Evolutionary conservation across 2,888 invertebrate species (phyloP), one percentile per base, ranked within the genome.

Genomic region (Cephonodes hylas): DNA sequence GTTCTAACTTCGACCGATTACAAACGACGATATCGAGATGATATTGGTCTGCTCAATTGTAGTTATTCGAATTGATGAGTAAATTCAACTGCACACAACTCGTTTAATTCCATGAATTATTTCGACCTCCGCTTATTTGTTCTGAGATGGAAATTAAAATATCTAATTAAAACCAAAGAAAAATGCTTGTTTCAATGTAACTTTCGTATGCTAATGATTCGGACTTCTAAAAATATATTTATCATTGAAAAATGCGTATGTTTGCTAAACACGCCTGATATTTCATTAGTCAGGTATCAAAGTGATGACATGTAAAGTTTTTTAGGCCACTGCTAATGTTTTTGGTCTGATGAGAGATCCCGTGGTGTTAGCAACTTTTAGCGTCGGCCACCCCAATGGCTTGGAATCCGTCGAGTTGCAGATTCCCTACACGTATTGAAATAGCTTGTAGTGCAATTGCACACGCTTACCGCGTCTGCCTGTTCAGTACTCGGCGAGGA

Each of bases 391-490:
- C 80, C 74, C 75, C 73, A 76, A 65, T 72, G 79, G 72, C 66
- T 66, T 67, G 80, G 81, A 88, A 86, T 90, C 80, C 79, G 86
- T 81, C 74, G 81, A 87, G 80, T 87, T 82, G 88, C 86, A 76
- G 88, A 90, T 90, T 89, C 85, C 73, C 78, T 81, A 74, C 81
- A 77, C 84, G 88, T 81, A 89, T 89, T 88, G 86, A 91, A 91
- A 91, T 90, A 90, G 88, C 89, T 80, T 83, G 76, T 76, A 85
- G 76, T 83, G 83, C 83, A 84, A 79, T 80, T 83, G 80, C 76
- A 75, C 75, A 76, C 79, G 68, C 65, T 71, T 77, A 75, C 76
- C 73, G 75, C 75, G 77, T 71, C 74, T 75, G 77, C 77, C 73
- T 75, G 79, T 80, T 85, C 85, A 86, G 89, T 86, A 72, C 78